phyloP scores from a whole-genome alignment of 64 coral and sea anemone genomes.

The Trachythela sp. region DNA sequence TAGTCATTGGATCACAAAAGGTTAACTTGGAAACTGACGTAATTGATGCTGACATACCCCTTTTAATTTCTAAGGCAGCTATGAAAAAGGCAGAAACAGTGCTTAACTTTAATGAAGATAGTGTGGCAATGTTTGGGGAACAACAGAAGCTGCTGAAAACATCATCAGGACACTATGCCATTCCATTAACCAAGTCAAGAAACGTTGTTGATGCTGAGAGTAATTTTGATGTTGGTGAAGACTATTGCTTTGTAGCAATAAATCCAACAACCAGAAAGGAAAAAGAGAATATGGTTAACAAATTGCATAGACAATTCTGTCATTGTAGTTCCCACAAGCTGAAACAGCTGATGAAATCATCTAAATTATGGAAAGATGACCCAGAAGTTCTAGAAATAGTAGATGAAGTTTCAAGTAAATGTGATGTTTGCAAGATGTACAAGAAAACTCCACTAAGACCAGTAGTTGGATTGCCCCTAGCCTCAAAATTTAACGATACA shows the following conservation, averaged over 20 bases:
- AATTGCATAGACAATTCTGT: background rate
- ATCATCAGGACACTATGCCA: background rate
- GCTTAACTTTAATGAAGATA: background rate
- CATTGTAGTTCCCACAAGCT: background rate
- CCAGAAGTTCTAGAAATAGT: background rate
- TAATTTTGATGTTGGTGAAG: background rate
- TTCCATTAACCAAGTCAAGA: background rate
- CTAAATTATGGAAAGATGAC: background rate
- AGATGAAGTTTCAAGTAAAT: background rate
- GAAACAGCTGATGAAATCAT: background rate
- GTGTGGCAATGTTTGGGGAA: background rate
- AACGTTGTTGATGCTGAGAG: background rate
- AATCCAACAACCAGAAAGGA: background rate
- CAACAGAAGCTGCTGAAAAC: background rate
- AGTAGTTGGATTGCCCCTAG: background rate
- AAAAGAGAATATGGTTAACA: too few relatives aligned
- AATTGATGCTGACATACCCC: slow-evolving; percentile 30
- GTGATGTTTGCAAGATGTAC: background rate
- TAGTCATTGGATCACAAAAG: slow-evolving; percentile 21
- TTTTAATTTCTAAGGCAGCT: slow-evolving; percentile 20
- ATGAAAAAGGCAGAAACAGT: background rate
- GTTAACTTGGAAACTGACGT: slow-evolving; percentile 27
- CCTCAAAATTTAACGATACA: background rate
- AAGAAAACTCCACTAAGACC: background rate
- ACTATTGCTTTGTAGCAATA: background rate